phyloP scores from a whole-genome alignment of 2,113 vertebrate genomes.

The Gasterosteus nipponicus region DNA sequence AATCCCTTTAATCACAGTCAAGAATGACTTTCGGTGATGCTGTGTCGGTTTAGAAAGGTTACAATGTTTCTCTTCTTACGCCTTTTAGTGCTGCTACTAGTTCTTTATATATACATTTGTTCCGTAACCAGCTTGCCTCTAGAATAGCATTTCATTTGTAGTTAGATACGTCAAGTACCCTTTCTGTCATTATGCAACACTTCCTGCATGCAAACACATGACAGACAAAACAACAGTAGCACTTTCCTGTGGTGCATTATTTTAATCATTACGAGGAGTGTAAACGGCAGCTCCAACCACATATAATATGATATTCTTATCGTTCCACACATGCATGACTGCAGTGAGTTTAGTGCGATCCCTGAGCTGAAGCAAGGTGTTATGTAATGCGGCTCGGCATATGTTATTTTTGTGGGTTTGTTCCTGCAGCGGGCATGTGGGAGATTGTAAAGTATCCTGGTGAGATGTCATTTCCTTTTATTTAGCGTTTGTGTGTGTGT shows the following conservation, averaged over 20 bases:
- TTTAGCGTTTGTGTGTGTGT: conserved; percentile 8
- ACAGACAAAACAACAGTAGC: neutral
- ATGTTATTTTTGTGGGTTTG: conserved; percentile 27
- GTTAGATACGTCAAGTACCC: conserved; percentile 12
- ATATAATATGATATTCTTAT: conserved; percentile 1
- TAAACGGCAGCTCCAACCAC: neutral
- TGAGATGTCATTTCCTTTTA: conserved; percentile 1
- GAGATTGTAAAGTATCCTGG: conserved; percentile 27
- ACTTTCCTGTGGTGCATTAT: neutral
- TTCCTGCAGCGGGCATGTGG: conserved; percentile 24
- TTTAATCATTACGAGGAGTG: neutral
- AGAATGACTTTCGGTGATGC: conserved; percentile 18
- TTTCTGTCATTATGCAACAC: neutral
- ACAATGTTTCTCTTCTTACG: neutral
- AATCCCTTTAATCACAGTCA: neutral
- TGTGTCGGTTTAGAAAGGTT: neutral
- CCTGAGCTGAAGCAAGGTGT: conserved; percentile 14
- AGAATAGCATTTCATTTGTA: conserved; percentile 29
- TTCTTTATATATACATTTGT: neutral
- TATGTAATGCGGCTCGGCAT: conserved; percentile 35
- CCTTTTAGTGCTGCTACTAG: neutral
- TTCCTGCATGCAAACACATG: neutral
- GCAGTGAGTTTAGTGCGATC: conserved; percentile 29
- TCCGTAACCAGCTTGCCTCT: neutral
- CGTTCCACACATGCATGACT: neutral